Evolutionary conservation across 2,797 vertebrate species (phyloP), one percentile per base, ranked within the genome.

Genomic region (Xiphophorus birchmanni): DNA sequence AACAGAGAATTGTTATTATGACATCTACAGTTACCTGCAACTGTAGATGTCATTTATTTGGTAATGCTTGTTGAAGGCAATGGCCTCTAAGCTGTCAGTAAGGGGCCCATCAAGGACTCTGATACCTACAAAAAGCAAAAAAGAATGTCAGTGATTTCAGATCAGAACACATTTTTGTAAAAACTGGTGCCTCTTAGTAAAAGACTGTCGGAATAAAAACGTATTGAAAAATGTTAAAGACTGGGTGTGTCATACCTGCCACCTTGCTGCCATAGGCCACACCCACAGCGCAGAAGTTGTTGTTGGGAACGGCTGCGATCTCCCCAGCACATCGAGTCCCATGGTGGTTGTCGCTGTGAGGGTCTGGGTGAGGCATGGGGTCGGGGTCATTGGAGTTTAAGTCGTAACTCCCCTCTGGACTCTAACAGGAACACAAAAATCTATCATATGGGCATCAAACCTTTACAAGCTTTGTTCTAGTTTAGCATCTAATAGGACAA

Each of bases 11-110:
- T 32, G 17, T 52, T 23, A 52, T 23, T 52, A 23, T 52, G 50
- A 52, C 21, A 52, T 52, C 50, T 3, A 52, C 21, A 52, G 21
- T 75, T 84, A 99, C 99, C 99, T 99, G 97, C 99, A 99, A 95
- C 99, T 99, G 95, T 99, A 99, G 91, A 99, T 97, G 88, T 99
- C 98, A 0, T 99, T 99, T 93, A 99, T 96, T 94, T 99, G 99
- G 89, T 99, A 99, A 92, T 99, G 98, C 90, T 99, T 99, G 93
- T 99, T 99, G 93, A 99, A 99, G 0, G 99, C 99, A 2, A 99
- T 93, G 0, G 99, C 99, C 91, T 99, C 99, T 95, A 99, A 97
- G 93, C 98, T 99, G 95, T 99, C 99, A 0, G 99, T 99, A 52
- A 99, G 96, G 0, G 98, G 99, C 47, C 99, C 99, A 0, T 99